Evolutionary conservation across 2,888 invertebrate species (phyloP), one percentile per base, ranked within the genome.

Genomic region (Gastrophysa polygoni): DNA sequence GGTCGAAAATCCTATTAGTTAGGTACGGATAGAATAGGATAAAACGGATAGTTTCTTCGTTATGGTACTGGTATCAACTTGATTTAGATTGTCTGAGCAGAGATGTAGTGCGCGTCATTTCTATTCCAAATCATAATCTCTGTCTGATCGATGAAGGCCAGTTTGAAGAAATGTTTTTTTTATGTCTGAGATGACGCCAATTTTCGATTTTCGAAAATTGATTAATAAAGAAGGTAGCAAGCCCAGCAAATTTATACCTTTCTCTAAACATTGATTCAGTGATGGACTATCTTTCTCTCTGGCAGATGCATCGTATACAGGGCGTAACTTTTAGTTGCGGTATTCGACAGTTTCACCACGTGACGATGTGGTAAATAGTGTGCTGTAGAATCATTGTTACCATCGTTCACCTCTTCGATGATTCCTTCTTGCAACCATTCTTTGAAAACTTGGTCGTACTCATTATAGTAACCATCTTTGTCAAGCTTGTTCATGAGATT

Each of bases 341-440:
- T 14, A 48, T 21, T 43, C 17, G 38, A n/a, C 7, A 5, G 14
- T 57, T 57, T 57, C 24, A 57, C 2, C 8, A 57, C 61, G 20
- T 49, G 51, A 32, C 57, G 34, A 44, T 69, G 68, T 11, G 69
- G 68, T 46, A 68, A 49, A 57, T 69, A 68, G 57, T 68, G 64
- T 14, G n/a, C 47, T 32, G 44, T 11, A 21, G 14, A 6, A 14
- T 8, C 10, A 4, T 21, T 18, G 8, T 48, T 21, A 48, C 57
- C 79, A 21, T 16, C 18, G 44, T 1, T 5, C 16, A 61, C 28
- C 28, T 61, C 46, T 14, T 61, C 61, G 7, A 61, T 57, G 44
- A 61, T 61, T 11, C 20, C 51, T 5, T 57, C 51, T 20, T 16
- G 6, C 43, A 49, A 32, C 57, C 57, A 61, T 11, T 61, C 46